These are phyloP conservation scores for Hyposmocoma kahamanoa DNA, from an alignment of 1,140 invertebrate genomes.

Conservation along the genomic window DNA sequence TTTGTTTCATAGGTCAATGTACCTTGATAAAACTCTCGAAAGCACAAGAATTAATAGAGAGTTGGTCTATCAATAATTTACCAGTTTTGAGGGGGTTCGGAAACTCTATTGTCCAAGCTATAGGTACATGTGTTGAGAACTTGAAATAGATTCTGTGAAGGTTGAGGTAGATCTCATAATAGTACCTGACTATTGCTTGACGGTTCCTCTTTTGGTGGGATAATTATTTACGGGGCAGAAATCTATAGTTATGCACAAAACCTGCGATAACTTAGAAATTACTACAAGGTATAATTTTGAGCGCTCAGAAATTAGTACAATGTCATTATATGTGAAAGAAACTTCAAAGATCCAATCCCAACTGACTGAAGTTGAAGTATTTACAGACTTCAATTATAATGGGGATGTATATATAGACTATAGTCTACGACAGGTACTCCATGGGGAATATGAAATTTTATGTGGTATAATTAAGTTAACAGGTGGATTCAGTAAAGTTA, in stretches of 20 bases:
- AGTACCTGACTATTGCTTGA: background rate
- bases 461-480: background rate
- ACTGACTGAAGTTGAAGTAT: background rate
- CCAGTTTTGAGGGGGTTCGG: constrained; percentile 3
- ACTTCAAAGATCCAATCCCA: background rate
- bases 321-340: background rate
- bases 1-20: constrained; percentile 3
- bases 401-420: background rate
- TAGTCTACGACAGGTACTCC: background rate
- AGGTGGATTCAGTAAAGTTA: background rate
- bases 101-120: background rate
- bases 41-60: background rate
- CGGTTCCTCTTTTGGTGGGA: background rate
- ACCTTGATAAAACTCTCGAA: background rate
- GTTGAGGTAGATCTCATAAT: background rate
- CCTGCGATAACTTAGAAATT: background rate
- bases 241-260: background rate
- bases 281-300: background rate
- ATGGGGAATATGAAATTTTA: background rate
- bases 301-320: background rate
- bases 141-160: background rate
- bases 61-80: background rate
- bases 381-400: background rate
- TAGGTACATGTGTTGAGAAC: background rate
- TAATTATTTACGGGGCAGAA: background rate